Evolutionary conservation across 2,888 invertebrate genomes (phyloP).

Genomic region (Ophioninae sp.): DNA sequence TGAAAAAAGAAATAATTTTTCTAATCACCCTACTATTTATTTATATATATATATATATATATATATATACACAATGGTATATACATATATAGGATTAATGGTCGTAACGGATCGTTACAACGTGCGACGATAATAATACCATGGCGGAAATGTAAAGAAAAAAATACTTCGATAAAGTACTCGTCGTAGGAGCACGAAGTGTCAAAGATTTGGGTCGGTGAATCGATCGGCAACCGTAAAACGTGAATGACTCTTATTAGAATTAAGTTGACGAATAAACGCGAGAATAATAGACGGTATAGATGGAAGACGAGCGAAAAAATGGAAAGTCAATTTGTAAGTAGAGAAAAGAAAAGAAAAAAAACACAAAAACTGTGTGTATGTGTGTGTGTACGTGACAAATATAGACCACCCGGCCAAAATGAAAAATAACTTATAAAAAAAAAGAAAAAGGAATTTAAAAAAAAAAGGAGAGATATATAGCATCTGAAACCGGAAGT

Average conservation of each 20-base stretch:
- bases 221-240: constrained; percentile 44
- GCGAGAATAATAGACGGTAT: constrained; percentile 41
- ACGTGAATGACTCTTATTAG: constrained; percentile 58
- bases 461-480: not conserved
- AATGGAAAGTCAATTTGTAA: constrained; percentile 71
- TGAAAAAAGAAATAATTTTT: too few species aligned
- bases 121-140: constrained; percentile 63
- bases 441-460: not conserved
- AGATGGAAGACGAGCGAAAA: constrained; percentile 38
- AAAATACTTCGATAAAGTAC: constrained; percentile 12
- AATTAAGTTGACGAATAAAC: constrained; percentile 49
- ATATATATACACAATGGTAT: too few species aligned
- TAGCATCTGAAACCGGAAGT: not conserved
- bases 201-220: constrained; percentile 21
- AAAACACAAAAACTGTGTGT: not conserved
- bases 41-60: too few species aligned
- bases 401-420: constrained; percentile 27
- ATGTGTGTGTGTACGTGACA: not conserved
- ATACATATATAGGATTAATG: constrained; percentile 35
- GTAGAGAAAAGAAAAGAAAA: constrained; percentile 53
- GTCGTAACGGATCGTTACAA: constrained; percentile 60
- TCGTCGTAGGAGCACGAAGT: not conserved
- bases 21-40: too few species aligned
- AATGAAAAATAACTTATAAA: constrained; percentile 8
- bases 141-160: constrained; percentile 41